Evolutionary conservation across 2,113 vertebrate species (phyloP).

Genomic region (Aythya baeri): DNA sequence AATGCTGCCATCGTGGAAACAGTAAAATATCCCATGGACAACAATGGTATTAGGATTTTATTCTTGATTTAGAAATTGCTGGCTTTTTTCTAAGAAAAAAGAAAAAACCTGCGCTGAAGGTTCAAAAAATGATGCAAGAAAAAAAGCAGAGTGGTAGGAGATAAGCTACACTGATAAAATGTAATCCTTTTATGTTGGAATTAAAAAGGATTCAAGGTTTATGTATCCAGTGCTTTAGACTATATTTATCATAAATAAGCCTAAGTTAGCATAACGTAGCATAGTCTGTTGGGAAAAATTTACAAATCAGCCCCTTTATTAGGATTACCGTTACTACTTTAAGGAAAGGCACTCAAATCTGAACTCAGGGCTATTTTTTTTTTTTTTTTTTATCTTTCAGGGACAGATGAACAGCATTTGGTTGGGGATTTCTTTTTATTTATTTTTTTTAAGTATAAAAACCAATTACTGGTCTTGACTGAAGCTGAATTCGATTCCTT

Average conservation of each 20-base stretch:
- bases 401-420: constrained; percentile 63
- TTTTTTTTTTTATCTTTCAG: constrained; percentile 50
- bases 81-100: neutral
- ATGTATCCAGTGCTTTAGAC: constrained; percentile 19
- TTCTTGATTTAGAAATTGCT: constrained; percentile 8
- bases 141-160: neutral
- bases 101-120: constrained; percentile 7
- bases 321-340: constrained; percentile 56
- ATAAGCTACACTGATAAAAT: constrained; percentile 45
- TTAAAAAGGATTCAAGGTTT: constrained; percentile 54
- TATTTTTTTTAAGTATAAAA: constrained; percentile 60
- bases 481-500: constrained; percentile 77
- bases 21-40: neutral
- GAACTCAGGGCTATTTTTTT: constrained; percentile 62
- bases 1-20: constrained; percentile 1
- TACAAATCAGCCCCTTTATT: constrained; percentile 42
- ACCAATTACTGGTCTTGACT: constrained; percentile 72
- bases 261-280: neutral
- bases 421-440: constrained; percentile 60
- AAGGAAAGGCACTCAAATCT: constrained; percentile 37
- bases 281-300: constrained; percentile 38
- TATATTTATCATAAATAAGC: constrained; percentile 54
- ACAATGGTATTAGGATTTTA: neutral
- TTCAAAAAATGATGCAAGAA: constrained; percentile 11
- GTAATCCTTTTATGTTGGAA: constrained; percentile 60